These are phyloP conservation scores for Zaprionus camerounensis DNA, from an alignment of 1,140 invertebrate species.

Conservation along the genomic window DNA sequence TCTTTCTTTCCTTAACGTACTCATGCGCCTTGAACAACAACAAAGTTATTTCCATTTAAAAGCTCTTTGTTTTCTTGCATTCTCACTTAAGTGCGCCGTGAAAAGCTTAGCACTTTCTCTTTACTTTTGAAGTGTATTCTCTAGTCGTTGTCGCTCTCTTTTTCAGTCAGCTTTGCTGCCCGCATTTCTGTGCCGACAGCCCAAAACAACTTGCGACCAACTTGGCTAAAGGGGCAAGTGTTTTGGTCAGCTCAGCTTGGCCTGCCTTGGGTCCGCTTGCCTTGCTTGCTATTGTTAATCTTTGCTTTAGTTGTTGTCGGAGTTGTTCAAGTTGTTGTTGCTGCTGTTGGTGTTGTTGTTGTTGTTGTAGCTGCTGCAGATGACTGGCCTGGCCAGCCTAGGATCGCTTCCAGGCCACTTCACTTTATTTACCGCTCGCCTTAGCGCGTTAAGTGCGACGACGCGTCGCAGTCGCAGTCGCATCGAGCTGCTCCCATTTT, in stretches of 20 bases:
- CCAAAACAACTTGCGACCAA: conserved; percentile 30
- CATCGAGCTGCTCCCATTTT: conserved; percentile 58
- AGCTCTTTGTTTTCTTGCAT: too few relatives aligned
- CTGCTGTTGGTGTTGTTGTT: neutral
- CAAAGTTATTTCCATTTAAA: too few relatives aligned
- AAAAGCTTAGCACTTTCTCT: neutral
- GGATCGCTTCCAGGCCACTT: conserved; percentile 75
- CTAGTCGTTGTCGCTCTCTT: neutral
- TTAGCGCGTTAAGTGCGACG: conserved; percentile 65
- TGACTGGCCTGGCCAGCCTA: conserved; percentile 17
- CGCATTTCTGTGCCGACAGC: conserved; percentile 1
- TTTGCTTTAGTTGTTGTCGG: conserved; percentile 11
- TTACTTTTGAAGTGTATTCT: conserved; percentile 8
- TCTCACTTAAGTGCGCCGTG: too few relatives aligned
- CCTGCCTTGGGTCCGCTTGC: neutral
- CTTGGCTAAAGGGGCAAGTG: conserved; percentile 59
- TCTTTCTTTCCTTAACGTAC: too few relatives aligned
- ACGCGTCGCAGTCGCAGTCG: conserved; percentile 16
- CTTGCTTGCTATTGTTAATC: conserved; percentile 22
- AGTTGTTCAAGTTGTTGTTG: neutral
- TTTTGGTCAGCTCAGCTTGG: conserved; percentile 44
- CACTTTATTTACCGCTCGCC: conserved; percentile 72
- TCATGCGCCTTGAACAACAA: too few relatives aligned
- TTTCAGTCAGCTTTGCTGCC: neutral
- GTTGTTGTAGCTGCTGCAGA: neutral